A percentile compares a stretch with the other conserved stretches of the same genome.
Conservation (phyloP, 2,113 vertebrate genomes). For the Corythoichthys haematopterus region DNA sequence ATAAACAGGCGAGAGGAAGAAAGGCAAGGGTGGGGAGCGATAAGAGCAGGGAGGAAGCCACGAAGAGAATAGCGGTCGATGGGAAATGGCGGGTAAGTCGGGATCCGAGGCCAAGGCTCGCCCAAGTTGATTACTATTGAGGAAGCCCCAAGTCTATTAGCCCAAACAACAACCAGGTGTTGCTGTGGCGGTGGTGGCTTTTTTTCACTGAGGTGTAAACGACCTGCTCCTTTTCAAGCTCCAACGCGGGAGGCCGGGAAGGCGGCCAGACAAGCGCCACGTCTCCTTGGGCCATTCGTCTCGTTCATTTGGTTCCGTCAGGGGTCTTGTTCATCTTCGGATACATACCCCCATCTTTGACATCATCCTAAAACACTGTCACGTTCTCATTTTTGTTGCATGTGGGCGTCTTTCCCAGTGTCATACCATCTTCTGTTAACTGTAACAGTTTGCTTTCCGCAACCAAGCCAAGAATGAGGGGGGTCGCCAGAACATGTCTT, state of each 20-base stretch:
- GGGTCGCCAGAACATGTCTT: slow-evolving; percentile 51
- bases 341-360: slow-evolving; percentile 29
- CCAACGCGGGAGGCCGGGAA: slow-evolving; percentile 73
- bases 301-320: slow-evolving; percentile 61
- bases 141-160: slow-evolving; percentile 71
- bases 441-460: slow-evolving; percentile 50
- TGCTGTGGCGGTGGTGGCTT: slow-evolving; percentile 61
- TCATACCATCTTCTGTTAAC: slow-evolving; percentile 61
- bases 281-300: slow-evolving; percentile 60
- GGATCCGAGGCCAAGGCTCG: slow-evolving; percentile 58
- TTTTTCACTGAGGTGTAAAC: slow-evolving; percentile 69
- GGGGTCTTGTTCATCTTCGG: slow-evolving; percentile 17
- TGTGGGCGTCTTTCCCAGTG: slow-evolving; percentile 57
- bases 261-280: slow-evolving; percentile 65
- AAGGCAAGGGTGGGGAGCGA: slow-evolving; percentile 44
- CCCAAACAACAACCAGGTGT: slow-evolving; percentile 79
- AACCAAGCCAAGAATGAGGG: slow-evolving; percentile 41
- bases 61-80: slow-evolving; percentile 31
- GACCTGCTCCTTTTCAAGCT: slow-evolving; percentile 70
- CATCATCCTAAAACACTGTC: slow-evolving; percentile 39
- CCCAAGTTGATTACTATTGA: slow-evolving; percentile 70
- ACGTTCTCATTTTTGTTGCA: slow-evolving; percentile 43
- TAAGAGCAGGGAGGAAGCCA: slow-evolving; percentile 34
- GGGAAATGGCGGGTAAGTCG: slow-evolving; percentile 30
- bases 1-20: slow-evolving; percentile 54